phyloP scores from a whole-genome alignment of 2,797 vertebrate species.

The Acridotheres tristis region DNA sequence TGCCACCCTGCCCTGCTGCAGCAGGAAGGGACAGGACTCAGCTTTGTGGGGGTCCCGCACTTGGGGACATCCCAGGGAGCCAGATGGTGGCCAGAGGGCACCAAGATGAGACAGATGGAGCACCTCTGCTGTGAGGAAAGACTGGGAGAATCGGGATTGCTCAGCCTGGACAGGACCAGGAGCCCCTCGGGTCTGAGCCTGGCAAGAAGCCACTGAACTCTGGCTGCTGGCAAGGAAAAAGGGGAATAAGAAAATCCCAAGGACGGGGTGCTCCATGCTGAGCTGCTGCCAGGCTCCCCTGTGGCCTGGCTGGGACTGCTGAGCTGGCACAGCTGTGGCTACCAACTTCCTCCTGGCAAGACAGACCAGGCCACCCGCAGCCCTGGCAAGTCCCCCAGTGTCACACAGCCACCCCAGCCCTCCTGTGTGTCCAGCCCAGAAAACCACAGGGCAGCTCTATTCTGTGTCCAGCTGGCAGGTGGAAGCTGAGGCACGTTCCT shows the following conservation, averaged over 20 bases:
- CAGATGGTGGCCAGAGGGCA: background rate
- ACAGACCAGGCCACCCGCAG: rapidly evolving
- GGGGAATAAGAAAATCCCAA: background rate
- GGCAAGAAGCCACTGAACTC: background rate
- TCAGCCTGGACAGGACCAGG: background rate
- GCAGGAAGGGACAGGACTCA: background rate
- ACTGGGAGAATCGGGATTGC: background rate
- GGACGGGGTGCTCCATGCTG: background rate
- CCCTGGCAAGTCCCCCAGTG: background rate
- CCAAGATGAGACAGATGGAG: background rate
- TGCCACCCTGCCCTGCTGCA: background rate
- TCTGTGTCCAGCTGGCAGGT: background rate
- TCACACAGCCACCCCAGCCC: background rate
- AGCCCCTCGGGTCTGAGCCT: background rate
- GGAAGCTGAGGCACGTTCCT: background rate
- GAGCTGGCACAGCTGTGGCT: background rate
- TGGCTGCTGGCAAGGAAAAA: background rate
- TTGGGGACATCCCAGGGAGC: background rate
- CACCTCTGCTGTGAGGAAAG: background rate
- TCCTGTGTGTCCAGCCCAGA: background rate
- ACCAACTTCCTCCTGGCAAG: background rate
- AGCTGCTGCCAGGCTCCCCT: background rate
- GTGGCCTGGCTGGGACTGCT: background rate
- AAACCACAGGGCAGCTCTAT: background rate
- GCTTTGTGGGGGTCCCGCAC: background rate